A percentile compares a stretch with the other conserved stretches of the same genome.
Evolutionary conservation across 2,113 vertebrate species (phyloP).

Genomic region (Scolopax mira): DNA sequence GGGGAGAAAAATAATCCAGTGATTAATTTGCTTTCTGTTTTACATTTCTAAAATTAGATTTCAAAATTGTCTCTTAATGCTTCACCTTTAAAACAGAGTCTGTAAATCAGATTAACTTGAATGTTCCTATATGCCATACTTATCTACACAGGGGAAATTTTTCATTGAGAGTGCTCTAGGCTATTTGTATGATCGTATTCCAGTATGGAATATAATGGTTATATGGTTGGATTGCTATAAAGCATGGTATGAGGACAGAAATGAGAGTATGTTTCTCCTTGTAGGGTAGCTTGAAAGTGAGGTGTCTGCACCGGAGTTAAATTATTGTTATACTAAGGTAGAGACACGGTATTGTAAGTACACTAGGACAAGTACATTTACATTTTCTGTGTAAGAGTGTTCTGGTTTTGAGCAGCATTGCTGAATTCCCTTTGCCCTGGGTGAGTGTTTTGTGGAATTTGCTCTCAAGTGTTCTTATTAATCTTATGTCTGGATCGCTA

Average conservation of each 20-base stretch:
- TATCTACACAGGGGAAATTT: neutral
- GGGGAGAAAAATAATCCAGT: neutral
- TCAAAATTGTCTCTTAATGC: neutral
- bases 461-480: neutral
- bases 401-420: neutral
- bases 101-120: neutral
- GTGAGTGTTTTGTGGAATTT: neutral
- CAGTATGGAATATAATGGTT: too few species aligned
- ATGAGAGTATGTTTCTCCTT: neutral
- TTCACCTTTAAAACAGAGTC: neutral
- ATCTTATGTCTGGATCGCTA: neutral
- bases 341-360: neutral
- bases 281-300: neutral
- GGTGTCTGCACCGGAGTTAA: neutral
- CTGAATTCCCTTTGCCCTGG: neutral
- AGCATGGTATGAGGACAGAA: neutral
- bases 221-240: neutral
- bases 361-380: neutral
- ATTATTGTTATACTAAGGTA: neutral
- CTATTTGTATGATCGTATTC: neutral
- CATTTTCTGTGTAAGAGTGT: too few species aligned
- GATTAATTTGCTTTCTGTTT: neutral
- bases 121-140: neutral
- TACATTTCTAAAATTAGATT: neutral
- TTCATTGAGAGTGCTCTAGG: neutral